Evolutionary conservation across 2,797 vertebrate species (phyloP), one percentile per base, ranked within the genome.

Genomic region (Cuculus canorus): DNA sequence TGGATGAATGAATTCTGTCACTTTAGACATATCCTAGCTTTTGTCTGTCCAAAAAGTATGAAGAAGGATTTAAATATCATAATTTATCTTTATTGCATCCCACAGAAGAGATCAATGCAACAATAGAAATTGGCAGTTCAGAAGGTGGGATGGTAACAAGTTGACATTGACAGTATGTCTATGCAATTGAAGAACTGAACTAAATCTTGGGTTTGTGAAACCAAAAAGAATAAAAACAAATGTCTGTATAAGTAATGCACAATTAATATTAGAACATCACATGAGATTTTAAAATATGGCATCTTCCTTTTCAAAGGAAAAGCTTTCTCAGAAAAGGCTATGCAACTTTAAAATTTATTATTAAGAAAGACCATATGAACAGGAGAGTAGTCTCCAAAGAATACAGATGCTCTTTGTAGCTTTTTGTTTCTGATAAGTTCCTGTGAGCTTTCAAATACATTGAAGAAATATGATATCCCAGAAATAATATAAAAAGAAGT

Each of bases 401-500:
- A 86, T 53, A 64, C 1, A 48, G 17, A 30, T 87, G 11, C 11
- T 33, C 13, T 77, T 48, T 27, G 32, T 47, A 81, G n/a, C 10
- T 73, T 64, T 50, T 78, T 61, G 53, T 82, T 90, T 84, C 23
- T 85, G 39, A 33, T 84, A 86, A 86, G 95, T 89, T 83, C n/a
- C 28, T 69, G 8, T 1, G 6, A 57, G 25, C 28, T 60, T 91
- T 13, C 4, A 85, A 61, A 43, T 82, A 41, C 12, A 56, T 90
- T 27, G 86, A 41, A 95, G 11, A 60, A 70, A 41, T 63, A 32
- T 3, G 5, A 53, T 56, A 82, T 10, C 32, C 1, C 13, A 24
- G 9, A 39, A 39, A 39, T 39, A 43, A 24, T n/a, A n/a, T n/a
- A n/a, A 53, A 41, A 76, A 61, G 56, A 2, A 18, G 17, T 45